A percentile compares a stretch with the other conserved stretches of the same genome.
phyloP scores from a whole-genome alignment of 1,140 invertebrate genomes.

The Globodera ellingtonae region DNA sequence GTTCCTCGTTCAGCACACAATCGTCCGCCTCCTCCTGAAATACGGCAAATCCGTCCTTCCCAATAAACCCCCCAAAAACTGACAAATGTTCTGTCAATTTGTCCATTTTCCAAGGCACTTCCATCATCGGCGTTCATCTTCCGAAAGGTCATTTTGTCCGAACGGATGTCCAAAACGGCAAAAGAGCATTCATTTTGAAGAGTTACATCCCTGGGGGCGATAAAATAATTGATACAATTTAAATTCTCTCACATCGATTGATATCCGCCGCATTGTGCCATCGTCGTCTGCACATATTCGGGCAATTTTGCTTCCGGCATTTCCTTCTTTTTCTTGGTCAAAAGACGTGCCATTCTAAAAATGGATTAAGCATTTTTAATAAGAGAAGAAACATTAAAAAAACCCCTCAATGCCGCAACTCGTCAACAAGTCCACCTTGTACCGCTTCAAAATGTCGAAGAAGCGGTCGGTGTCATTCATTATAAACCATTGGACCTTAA shows the following conservation, averaged over 20 bases:
- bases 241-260: slow-evolving; percentile 11
- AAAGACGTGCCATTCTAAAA: slow-evolving; percentile 25
- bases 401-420: slow-evolving; percentile 16
- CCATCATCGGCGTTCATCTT: slow-evolving; percentile 20
- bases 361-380: background rate
- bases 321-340: slow-evolving; percentile 1
- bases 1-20: slow-evolving; percentile 20
- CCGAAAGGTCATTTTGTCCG: slow-evolving; percentile 18
- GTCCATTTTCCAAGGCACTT: background rate
- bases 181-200: slow-evolving; percentile 27
- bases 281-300: slow-evolving; percentile 32
- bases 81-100: slow-evolving; percentile 25
- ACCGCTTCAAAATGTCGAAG: slow-evolving; percentile 33
- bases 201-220: slow-evolving; percentile 1
- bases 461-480: slow-evolving; percentile 29
- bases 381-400: background rate
- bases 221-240: background rate
- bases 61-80: background rate
- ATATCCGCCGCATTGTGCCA: slow-evolving; percentile 34
- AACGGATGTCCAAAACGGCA: slow-evolving; percentile 13
- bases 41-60: no score
- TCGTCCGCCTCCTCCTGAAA: slow-evolving; percentile 23
- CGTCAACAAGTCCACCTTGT: slow-evolving; percentile 27
- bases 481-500: slow-evolving; percentile 25
- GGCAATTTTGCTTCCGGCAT: slow-evolving; percentile 28